Percentiles rank a stretch among this genome's conserved stretches.
Conservation (phyloP, 2,113 vertebrate genomes). For the Argyrosomus japonicus region DNA sequence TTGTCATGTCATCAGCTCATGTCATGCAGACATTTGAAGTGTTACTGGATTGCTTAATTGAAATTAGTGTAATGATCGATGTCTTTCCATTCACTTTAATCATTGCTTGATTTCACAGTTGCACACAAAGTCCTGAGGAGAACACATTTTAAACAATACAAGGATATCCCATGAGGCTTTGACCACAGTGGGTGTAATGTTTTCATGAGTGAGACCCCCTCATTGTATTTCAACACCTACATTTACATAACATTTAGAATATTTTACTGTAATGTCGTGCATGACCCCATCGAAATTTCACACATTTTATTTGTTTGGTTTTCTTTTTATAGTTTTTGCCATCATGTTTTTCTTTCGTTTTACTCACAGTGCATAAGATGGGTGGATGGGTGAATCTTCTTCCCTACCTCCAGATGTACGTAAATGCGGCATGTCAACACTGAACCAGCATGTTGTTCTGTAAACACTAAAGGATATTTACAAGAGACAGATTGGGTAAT, state of each 20-base stretch:
- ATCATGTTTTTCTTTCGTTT: too few relatives aligned
- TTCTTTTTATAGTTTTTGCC: neutral
- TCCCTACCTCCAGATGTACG: too few relatives aligned
- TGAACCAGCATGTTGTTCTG: too few relatives aligned
- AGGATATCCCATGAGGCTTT: neutral
- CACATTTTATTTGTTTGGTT: too few relatives aligned
- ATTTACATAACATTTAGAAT: too few relatives aligned
- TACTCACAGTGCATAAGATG: too few relatives aligned
- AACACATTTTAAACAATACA: neutral
- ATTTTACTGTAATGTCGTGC: neutral
- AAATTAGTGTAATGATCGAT: constrained; percentile 11
- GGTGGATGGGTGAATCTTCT: too few relatives aligned
- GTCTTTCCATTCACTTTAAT: neutral
- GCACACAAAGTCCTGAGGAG: neutral
- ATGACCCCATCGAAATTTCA: neutral
- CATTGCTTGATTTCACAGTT: neutral
- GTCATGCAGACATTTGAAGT: constrained; percentile 21
- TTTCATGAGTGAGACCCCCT: neutral
- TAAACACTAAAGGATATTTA: too few relatives aligned
- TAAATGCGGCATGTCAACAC: too few relatives aligned
- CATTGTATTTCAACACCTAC: neutral
- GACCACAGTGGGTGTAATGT: neutral
- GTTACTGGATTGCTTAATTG: constrained; percentile 2
- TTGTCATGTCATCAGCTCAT: constrained; percentile 30
- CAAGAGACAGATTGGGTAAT: too few relatives aligned